These are phyloP conservation scores for Cheirogaleus major DNA, from an alignment of 2,797 vertebrate species.

Conservation along the genomic window DNA sequence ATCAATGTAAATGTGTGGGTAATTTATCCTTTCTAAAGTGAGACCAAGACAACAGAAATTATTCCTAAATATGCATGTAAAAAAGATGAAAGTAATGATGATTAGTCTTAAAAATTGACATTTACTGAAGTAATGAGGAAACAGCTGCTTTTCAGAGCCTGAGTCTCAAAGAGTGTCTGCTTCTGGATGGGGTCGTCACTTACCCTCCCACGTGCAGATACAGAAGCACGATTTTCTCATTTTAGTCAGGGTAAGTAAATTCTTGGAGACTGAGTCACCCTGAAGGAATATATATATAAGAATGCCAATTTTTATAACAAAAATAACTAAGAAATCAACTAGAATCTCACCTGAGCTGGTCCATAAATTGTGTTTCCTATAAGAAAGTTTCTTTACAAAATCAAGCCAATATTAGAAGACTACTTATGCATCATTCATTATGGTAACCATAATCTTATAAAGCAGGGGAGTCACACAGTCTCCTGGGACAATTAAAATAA, in stretches of 20 bases:
- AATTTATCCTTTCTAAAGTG: conserved; percentile 22
- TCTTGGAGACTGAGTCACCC: background rate
- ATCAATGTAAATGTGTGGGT: background rate
- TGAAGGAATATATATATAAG: background rate
- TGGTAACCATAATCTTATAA: background rate
- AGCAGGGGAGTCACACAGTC: background rate
- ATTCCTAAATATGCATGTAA: background rate
- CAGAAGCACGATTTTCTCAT: background rate
- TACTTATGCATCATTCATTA: background rate
- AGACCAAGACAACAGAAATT: conserved; percentile 9
- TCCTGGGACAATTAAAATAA: background rate
- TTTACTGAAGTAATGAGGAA: background rate
- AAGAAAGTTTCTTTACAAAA: conserved; percentile 20
- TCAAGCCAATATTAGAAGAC: background rate
- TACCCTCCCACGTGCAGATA: background rate
- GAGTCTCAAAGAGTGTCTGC: background rate
- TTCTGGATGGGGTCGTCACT: background rate
- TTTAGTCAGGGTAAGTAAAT: background rate
- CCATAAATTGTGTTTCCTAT: background rate
- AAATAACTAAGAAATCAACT: background rate
- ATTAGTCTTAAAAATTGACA: conserved; percentile 1
- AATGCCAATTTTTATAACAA: background rate
- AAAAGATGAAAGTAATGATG: background rate
- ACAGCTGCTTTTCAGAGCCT: background rate
- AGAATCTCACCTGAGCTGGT: background rate